Evolutionary conservation across 2,888 invertebrate genomes (phyloP).

Genomic region (Rhamnusium bicolor): DNA sequence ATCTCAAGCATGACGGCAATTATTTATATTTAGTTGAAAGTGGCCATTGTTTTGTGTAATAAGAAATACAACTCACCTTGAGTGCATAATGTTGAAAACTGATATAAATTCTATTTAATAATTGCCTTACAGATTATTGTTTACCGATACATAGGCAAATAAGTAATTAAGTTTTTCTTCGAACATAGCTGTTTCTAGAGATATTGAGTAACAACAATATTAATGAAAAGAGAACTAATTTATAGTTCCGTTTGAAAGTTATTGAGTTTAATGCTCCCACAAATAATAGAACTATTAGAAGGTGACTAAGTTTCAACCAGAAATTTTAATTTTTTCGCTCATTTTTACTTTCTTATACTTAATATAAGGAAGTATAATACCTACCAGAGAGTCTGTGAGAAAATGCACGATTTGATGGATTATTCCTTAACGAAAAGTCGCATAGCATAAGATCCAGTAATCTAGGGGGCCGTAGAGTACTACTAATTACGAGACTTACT

Average conservation of each 20-base stretch:
- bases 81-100: slow-evolving; percentile 18
- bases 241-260: slow-evolving; percentile 3
- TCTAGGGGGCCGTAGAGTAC: too few species aligned
- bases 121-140: background rate
- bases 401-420: too few species aligned
- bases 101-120: background rate
- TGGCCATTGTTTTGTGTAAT: slow-evolving; percentile 28
- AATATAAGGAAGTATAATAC: too few species aligned
- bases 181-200: background rate
- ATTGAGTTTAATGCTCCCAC: slow-evolving; percentile 4
- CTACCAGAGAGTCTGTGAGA: too few species aligned
- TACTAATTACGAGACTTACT: too few species aligned
- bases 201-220: slow-evolving; percentile 4
- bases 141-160: background rate
- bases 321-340: background rate
- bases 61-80: slow-evolving; percentile 36
- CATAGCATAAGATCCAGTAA: too few species aligned
- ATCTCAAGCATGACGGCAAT: slow-evolving; percentile 35
- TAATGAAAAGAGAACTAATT: background rate
- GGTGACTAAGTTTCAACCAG: background rate
- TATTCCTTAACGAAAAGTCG: too few species aligned
- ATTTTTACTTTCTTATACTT: too few species aligned
- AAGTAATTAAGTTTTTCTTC: slow-evolving; percentile 2
- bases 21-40: slow-evolving; percentile 22
- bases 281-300: background rate